Conservation (phyloP, 2,888 invertebrate genomes). For the Macrophya alboannulata region DNA sequence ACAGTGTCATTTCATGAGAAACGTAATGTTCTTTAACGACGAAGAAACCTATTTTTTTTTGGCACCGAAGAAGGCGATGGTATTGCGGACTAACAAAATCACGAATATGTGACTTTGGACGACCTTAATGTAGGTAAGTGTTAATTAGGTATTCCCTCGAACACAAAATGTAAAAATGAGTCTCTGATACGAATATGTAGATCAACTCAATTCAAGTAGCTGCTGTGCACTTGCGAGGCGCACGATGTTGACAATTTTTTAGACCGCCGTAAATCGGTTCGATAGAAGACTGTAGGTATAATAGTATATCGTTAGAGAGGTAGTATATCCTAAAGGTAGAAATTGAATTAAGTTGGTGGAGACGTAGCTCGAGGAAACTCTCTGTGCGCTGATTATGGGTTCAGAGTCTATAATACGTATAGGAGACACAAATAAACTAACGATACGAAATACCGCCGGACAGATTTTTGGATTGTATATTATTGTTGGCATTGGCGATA, state of each 20-base stretch:
- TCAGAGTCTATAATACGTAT: not conserved
- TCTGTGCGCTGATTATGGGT: slow-evolving; percentile 1
- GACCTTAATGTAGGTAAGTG: not conserved
- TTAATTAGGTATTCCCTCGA: not conserved
- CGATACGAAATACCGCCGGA: not conserved
- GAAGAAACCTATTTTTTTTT: not conserved
- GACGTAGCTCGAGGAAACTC: not conserved
- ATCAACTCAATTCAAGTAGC: slow-evolving; percentile 3
- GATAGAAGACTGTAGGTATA: not conserved
- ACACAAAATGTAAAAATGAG: not conserved
- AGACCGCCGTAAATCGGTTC: not conserved
- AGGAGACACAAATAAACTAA: not conserved
- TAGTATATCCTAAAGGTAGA: not conserved
- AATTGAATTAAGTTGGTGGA: not conserved
- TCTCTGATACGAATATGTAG: not conserved
- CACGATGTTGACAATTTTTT: slow-evolving; percentile 5
- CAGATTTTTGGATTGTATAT: not conserved
- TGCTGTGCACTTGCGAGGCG: not conserved
- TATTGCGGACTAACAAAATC: not conserved
- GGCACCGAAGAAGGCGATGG: not conserved
- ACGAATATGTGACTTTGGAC: not conserved
- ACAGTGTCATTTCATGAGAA: no score
- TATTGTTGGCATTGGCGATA: slow-evolving; percentile 14
- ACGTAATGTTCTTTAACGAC: no score
- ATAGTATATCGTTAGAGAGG: not conserved